Conservation (phyloP, 64 coral and sea anemone species). For the Orbicella faveolata region DNA sequence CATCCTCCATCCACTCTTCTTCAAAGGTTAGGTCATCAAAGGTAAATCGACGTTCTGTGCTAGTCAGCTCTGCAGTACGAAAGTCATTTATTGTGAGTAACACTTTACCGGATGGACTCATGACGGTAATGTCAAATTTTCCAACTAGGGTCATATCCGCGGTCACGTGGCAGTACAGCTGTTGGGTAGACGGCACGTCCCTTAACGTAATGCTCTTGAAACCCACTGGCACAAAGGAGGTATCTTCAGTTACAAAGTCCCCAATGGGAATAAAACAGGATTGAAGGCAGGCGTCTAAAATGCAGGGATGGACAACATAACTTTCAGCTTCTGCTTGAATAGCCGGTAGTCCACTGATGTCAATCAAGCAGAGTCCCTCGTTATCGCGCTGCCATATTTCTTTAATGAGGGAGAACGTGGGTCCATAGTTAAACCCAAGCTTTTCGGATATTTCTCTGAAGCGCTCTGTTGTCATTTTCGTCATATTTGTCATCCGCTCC, state of each 20-base stretch:
- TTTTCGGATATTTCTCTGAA: conserved; percentile 16
- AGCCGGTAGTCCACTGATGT: background rate
- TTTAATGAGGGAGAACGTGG: conserved; percentile 42
- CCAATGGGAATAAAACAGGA: conserved; percentile 37
- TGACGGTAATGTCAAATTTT: conserved; percentile 20
- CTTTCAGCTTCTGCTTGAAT: conserved; percentile 1
- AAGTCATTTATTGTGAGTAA: conserved; percentile 34
- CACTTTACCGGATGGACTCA: conserved; percentile 31
- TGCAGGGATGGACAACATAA: conserved; percentile 59
- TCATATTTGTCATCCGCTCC: conserved; percentile 31
- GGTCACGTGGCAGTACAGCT: conserved; percentile 30
- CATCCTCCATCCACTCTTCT: conserved; percentile 14
- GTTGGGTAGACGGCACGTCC: background rate
- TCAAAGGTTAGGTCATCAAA: conserved; percentile 33
- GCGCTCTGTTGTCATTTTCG: conserved; percentile 19
- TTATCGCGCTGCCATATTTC: conserved; percentile 21
- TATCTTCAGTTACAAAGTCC: background rate
- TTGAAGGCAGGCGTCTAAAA: conserved; percentile 75
- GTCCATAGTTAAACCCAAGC: conserved; percentile 60
- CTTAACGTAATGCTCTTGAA: conserved; percentile 17
- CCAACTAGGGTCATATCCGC: background rate
- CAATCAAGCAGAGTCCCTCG: conserved; percentile 31
- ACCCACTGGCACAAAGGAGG: conserved; percentile 43
- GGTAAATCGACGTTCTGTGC: background rate
- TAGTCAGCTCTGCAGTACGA: background rate